These are phyloP conservation scores for Phoronis australis DNA, from an alignment of 2,888 invertebrate genomes.

Conservation along the genomic window DNA sequence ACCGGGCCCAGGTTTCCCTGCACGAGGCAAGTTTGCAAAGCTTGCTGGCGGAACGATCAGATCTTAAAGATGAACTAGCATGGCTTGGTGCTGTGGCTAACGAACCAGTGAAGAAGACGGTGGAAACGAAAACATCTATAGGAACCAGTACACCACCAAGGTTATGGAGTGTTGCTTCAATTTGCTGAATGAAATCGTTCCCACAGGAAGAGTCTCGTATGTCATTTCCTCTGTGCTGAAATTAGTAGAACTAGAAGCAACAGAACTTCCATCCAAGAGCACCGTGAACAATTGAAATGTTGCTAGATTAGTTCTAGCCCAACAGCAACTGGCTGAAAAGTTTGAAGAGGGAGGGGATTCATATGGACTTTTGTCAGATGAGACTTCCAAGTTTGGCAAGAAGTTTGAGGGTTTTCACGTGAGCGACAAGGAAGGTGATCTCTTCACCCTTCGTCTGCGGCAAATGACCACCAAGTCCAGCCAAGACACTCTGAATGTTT, in stretches of 20 bases:
- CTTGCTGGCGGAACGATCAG: no score
- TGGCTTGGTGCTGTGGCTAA: conserved; percentile 10
- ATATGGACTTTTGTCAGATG: conserved; percentile 15
- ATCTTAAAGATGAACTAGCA: conserved; percentile 10
- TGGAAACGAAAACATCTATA: conserved; percentile 5
- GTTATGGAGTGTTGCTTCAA: conserved; percentile 12
- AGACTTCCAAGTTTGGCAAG: conserved; percentile 14
- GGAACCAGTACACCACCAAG: conserved; percentile 9
- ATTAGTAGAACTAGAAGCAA: conserved; percentile 11
- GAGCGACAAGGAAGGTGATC: conserved; percentile 10
- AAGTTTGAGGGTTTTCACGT: conserved; percentile 17
- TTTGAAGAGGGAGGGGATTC: conserved; percentile 8
- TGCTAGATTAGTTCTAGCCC: conserved; percentile 11
- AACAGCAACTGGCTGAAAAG: conserved; percentile 14
- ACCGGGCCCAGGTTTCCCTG: no score
- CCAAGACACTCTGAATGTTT: conserved; percentile 7
- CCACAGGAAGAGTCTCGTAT: conserved; percentile 8
- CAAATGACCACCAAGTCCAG: conserved; percentile 16
- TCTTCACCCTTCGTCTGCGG: conserved; percentile 14
- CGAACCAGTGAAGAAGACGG: conserved; percentile 10
- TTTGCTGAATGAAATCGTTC: conserved; percentile 12
- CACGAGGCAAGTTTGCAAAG: no score
- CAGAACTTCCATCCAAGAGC: conserved; percentile 10
- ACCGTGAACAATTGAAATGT: conserved; percentile 15
- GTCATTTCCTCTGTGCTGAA: conserved; percentile 12